phyloP scores from a whole-genome alignment of 2,888 invertebrate genomes.

The Mythimna albipuncta region DNA sequence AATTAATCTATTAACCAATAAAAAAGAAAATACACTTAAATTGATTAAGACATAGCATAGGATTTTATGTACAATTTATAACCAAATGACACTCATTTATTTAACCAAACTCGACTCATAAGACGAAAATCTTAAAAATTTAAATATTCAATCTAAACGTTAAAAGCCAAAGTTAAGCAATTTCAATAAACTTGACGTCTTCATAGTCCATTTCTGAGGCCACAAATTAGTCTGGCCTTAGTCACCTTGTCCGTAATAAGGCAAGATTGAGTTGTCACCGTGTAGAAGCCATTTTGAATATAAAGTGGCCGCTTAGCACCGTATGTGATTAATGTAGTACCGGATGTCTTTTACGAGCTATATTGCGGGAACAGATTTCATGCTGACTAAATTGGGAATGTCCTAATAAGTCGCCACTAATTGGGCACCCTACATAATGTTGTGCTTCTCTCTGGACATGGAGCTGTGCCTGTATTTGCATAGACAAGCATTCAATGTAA shows the following conservation, averaged over 20 bases:
- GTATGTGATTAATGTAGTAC: slow-evolving; percentile 80
- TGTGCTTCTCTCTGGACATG: slow-evolving; percentile 32
- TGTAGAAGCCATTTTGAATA: slow-evolving; percentile 78
- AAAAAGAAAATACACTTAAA: background rate
- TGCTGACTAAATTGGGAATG: slow-evolving; percentile 70
- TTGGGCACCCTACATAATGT: slow-evolving; percentile 71
- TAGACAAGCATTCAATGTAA: slow-evolving; percentile 56
- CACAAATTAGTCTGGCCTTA: slow-evolving; percentile 70
- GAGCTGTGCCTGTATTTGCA: slow-evolving; percentile 50
- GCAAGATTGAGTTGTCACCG: slow-evolving; percentile 86
- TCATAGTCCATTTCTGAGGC: slow-evolving; percentile 58
- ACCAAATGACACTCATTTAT: slow-evolving; percentile 31
- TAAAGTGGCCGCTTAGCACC: slow-evolving; percentile 83
- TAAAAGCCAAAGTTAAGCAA: slow-evolving; percentile 46
- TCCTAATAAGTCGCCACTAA: slow-evolving; percentile 71
- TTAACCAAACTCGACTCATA: slow-evolving; percentile 25
- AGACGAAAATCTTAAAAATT: slow-evolving; percentile 35
- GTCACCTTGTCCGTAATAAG: slow-evolving; percentile 69
- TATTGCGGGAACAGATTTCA: slow-evolving; percentile 75
- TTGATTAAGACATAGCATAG: slow-evolving; percentile 29
- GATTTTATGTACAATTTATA: slow-evolving; percentile 16
- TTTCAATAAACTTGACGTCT: slow-evolving; percentile 63
- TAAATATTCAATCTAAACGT: slow-evolving; percentile 48
- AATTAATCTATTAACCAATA: background rate
- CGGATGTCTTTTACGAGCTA: slow-evolving; percentile 79